Evolutionary conservation across 92 coral and sea anemone species (phyloP).

Genomic region (Pocillopora grandis): DNA sequence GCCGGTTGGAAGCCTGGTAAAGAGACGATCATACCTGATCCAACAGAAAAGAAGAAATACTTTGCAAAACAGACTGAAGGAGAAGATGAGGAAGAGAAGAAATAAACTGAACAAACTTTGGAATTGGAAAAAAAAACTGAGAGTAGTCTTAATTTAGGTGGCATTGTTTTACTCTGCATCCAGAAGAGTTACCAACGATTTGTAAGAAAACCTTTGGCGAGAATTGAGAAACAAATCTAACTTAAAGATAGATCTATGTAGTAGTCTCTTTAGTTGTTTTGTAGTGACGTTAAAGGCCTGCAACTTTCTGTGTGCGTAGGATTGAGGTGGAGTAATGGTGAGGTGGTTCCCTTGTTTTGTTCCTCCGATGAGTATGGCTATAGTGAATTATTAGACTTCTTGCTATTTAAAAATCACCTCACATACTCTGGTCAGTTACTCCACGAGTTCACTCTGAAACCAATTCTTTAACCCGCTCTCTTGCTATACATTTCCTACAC

Average conservation of each 20-base stretch:
- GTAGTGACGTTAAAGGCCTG: too few species aligned
- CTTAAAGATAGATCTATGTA: not conserved
- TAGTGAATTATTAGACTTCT: too few species aligned
- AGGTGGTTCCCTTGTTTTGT: too few species aligned
- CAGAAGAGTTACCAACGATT: not conserved
- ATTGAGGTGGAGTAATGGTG: too few species aligned
- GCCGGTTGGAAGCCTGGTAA: constrained; percentile 99
- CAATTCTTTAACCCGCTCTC: too few species aligned
- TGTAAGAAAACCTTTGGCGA: too few species aligned
- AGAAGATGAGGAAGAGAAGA: constrained; percentile 7
- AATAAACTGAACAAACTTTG: not conserved
- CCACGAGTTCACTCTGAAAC: too few species aligned
- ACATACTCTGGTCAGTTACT: too few species aligned
- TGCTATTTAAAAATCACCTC: too few species aligned
- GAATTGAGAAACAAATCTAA: not conserved
- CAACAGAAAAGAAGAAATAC: constrained; percentile 90
- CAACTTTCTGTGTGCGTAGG: too few species aligned
- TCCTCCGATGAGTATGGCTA: too few species aligned
- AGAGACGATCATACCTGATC: constrained; percentile 98
- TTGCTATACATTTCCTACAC: too few species aligned
- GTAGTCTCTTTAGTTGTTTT: not conserved
- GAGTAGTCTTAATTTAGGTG: not conserved
- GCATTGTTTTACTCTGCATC: not conserved
- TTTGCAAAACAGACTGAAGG: constrained; percentile 85
- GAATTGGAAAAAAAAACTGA: not conserved